A percentile compares a stretch with the other conserved stretches of the same genome.
Conservation (phyloP, 2,888 invertebrate genomes). For the Agrotis puta region DNA sequence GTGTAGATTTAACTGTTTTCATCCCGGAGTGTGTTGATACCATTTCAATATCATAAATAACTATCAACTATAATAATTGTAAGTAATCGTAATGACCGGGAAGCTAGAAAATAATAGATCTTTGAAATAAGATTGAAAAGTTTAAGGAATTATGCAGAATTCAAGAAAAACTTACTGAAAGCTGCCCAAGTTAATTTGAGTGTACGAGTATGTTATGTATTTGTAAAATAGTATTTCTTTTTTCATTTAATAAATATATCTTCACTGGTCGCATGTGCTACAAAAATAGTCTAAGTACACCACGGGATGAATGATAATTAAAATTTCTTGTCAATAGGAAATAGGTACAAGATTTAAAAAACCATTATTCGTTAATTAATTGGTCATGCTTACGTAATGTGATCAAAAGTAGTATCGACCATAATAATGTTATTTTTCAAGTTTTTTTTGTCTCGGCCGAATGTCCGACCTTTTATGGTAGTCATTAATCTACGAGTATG, state of each 20-base stretch:
- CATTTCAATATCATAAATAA: neutral
- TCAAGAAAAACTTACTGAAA: constrained; percentile 23
- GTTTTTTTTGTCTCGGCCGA: constrained; percentile 30
- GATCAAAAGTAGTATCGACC: constrained; percentile 24
- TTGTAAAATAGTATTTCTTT: constrained; percentile 4
- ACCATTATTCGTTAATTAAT: constrained; percentile 3
- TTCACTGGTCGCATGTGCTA: neutral
- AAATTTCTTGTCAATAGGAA: constrained; percentile 20
- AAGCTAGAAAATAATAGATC: constrained; percentile 24
- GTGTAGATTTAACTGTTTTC: constrained; percentile 16
- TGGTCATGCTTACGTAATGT: constrained; percentile 16
- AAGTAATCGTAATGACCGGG: constrained; percentile 3
- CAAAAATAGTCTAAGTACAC: constrained; percentile 8
- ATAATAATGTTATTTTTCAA: constrained; percentile 14
- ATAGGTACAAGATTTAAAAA: constrained; percentile 5
- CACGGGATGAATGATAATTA: constrained; percentile 16
- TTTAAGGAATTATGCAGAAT: neutral
- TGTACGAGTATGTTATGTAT: constrained; percentile 6
- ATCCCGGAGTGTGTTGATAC: constrained; percentile 16
- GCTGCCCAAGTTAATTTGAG: constrained; percentile 18
- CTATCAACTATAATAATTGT: constrained; percentile 5
- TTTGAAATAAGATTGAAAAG: neutral
- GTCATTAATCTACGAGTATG: constrained; percentile 73
- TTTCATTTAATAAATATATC: neutral
- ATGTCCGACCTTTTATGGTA: constrained; percentile 72